Conservation (phyloP, 2,113 vertebrate genomes). For the Actinemys pallida region DNA sequence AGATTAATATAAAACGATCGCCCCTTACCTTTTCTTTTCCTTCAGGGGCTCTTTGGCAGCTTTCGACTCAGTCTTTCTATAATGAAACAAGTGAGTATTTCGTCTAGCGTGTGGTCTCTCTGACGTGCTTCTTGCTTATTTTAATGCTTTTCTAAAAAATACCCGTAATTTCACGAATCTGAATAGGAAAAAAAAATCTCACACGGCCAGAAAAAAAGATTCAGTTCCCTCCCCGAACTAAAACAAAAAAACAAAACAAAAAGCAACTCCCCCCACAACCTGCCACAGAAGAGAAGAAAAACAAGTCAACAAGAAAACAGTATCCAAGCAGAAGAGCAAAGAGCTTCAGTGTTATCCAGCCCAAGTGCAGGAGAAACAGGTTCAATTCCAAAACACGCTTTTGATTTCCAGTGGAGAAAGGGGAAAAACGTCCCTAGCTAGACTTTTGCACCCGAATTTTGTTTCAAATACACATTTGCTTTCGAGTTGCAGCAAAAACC, state of each 20-base stretch:
- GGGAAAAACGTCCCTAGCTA: slow-evolving; percentile 21
- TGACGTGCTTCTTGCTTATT: slow-evolving; percentile 70
- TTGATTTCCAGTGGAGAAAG: slow-evolving; percentile 62
- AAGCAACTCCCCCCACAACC: background rate
- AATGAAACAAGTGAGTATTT: slow-evolving; percentile 72
- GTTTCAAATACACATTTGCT: slow-evolving; percentile 66
- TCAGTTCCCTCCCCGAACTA: background rate
- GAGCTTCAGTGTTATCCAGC: slow-evolving; percentile 76
- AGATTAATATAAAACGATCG: background rate
- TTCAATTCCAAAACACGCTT: slow-evolving; percentile 70
- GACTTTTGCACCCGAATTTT: slow-evolving; percentile 57
- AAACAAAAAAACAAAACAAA: slow-evolving; percentile 18
- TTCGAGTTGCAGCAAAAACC: slow-evolving; percentile 68
- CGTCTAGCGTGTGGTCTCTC: slow-evolving; percentile 73
- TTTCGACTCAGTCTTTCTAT: slow-evolving; percentile 74
- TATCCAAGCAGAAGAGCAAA: slow-evolving; percentile 69
- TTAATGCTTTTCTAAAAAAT: slow-evolving; percentile 71
- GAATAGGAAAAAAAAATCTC: slow-evolving; percentile 73
- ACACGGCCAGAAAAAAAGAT: slow-evolving; percentile 62
- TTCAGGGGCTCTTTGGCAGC: slow-evolving; percentile 81
- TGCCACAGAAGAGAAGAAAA: slow-evolving; percentile 57
- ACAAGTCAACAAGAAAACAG: slow-evolving; percentile 67
- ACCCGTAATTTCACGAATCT: slow-evolving; percentile 85
- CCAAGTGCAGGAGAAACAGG: slow-evolving; percentile 75
- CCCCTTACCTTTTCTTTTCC: slow-evolving; percentile 76